Evolutionary conservation across 1,140 invertebrate species (phyloP).

Genomic region (Macrocentrus cingulum): DNA sequence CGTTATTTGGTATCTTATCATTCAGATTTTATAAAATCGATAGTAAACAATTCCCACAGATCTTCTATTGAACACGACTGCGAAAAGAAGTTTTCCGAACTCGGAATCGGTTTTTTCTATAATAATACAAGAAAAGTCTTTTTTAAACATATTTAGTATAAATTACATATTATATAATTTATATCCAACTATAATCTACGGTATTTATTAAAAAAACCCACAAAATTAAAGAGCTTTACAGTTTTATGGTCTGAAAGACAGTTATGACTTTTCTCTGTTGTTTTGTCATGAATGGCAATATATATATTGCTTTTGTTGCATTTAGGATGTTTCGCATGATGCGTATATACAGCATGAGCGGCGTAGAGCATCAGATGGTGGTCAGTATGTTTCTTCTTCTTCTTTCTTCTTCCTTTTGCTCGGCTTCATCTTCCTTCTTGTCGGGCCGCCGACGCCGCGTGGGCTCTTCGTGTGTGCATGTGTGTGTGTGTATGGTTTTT

Average conservation of each 20-base stretch:
- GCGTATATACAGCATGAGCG: neutral
- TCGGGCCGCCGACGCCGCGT: constrained; percentile 21
- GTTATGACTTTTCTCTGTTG: constrained; percentile 30
- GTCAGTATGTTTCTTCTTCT: constrained; percentile 18
- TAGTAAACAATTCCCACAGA: too few species aligned
- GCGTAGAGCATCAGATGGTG: constrained; percentile 17
- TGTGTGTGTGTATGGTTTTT: neutral
- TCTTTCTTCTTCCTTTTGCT: constrained; percentile 8
- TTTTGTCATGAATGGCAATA: constrained; percentile 17
- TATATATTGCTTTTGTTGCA: constrained; percentile 26
- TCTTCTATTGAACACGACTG: too few species aligned
- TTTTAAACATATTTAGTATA: too few species aligned
- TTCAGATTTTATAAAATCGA: too few species aligned
- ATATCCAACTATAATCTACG: neutral
- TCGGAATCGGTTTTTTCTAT: too few species aligned
- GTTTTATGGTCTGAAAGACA: constrained; percentile 21
- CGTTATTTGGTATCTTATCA: too few species aligned
- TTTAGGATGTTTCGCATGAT: constrained; percentile 1
- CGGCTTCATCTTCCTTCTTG: neutral
- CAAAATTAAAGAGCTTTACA: too few species aligned
- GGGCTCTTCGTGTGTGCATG: constrained; percentile 14
- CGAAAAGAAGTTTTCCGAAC: too few species aligned
- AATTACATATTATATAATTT: too few species aligned
- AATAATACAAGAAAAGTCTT: too few species aligned
- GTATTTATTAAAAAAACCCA: too few species aligned